These are phyloP conservation scores for Cloeon dipterum DNA, from an alignment of 2,888 invertebrate genomes.

Conservation along the genomic window DNA sequence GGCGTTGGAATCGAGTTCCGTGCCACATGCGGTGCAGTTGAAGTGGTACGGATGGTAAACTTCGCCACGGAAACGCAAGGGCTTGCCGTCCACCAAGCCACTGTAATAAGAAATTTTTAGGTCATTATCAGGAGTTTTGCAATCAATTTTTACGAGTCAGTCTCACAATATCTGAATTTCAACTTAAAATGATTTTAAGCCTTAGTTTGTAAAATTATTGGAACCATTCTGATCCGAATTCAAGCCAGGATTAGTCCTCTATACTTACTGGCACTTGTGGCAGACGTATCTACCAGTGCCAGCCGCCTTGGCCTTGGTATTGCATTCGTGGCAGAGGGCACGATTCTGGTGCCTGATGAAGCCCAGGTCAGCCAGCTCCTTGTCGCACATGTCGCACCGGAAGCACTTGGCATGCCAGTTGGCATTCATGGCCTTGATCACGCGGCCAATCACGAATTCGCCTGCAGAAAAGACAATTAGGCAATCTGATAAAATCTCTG, in stretches of 20 bases:
- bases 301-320: slow-evolving; percentile 85
- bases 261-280: slow-evolving; percentile 89
- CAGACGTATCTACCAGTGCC: slow-evolving; percentile 92
- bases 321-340: slow-evolving; percentile 88
- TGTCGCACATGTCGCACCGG: slow-evolving; percentile 79
- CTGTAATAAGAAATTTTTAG: slow-evolving; percentile 31
- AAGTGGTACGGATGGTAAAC: slow-evolving; percentile 99
- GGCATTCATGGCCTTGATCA: slow-evolving; percentile 97
- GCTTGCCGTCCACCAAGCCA: slow-evolving; percentile 77
- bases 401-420: slow-evolving; percentile 99
- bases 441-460: slow-evolving; percentile 94
- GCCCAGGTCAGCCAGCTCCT: slow-evolving; percentile 85
- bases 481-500: neutral
- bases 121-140: no score
- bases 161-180: no score
- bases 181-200: no score
- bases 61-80: slow-evolving; percentile 79
- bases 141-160: no score
- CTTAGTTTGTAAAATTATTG: neutral
- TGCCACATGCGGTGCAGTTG: slow-evolving; percentile 79
- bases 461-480: slow-evolving; percentile 21
- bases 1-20: slow-evolving; percentile 87
- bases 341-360: slow-evolving; percentile 79
- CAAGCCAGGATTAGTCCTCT: neutral
- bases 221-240: neutral